phyloP scores from a whole-genome alignment of 2,797 vertebrate species.

The Cephalopachus bancanus region DNA sequence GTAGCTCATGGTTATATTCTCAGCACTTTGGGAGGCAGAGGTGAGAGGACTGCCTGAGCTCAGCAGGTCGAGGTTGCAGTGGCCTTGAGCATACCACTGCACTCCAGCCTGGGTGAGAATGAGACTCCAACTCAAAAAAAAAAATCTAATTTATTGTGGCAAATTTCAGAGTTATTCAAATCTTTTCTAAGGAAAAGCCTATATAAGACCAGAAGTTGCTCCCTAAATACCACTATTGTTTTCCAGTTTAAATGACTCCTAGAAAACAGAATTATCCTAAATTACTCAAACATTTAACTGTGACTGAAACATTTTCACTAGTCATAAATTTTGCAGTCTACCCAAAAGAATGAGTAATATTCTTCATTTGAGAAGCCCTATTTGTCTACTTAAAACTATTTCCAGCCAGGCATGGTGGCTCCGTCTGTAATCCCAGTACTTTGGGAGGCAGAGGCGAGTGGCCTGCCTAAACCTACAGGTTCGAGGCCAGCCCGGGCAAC shows the following conservation, averaged over 20 bases:
- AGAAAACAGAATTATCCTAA: constrained; percentile 61
- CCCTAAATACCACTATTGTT: not conserved
- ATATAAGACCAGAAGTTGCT: not conserved
- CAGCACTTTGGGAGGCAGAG: too few species aligned
- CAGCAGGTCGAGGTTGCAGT: too few species aligned
- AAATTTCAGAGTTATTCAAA: constrained; percentile 39
- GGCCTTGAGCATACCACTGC: too few species aligned
- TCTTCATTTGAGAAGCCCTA: constrained; percentile 38
- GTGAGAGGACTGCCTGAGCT: too few species aligned
- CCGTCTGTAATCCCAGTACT: too few species aligned
- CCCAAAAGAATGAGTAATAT: constrained; percentile 32
- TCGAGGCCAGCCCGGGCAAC: too few species aligned
- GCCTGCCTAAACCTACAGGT: too few species aligned
- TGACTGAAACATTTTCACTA: constrained; percentile 59
- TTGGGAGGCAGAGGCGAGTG: too few species aligned
- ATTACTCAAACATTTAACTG: constrained; percentile 67
- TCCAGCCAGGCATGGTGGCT: not conserved
- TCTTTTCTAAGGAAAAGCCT: constrained; percentile 43
- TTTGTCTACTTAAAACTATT: constrained; percentile 46
- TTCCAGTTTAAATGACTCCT: constrained; percentile 60
- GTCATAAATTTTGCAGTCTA: constrained; percentile 40
- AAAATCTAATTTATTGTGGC: not conserved
- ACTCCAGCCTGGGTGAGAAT: too few species aligned
- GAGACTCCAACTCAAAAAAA: not conserved
- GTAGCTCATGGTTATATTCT: too few species aligned